phyloP scores from a whole-genome alignment of 2,888 invertebrate genomes.

The Drosophila putrida region DNA sequence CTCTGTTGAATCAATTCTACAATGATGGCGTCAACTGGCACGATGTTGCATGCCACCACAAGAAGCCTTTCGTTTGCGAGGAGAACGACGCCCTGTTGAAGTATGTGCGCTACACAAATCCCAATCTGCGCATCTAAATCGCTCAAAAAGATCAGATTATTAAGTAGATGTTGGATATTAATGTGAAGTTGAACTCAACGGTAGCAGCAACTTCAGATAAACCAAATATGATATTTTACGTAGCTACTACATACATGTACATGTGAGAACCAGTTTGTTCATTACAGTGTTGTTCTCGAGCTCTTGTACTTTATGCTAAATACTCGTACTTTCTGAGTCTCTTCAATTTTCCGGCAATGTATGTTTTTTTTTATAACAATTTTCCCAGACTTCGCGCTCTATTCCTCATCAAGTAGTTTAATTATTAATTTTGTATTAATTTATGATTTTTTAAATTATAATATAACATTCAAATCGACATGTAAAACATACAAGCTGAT shows the following conservation, averaged over 20 bases:
- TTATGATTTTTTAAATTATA: conserved; percentile 81
- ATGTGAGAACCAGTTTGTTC: conserved; percentile 20
- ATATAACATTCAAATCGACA: conserved; percentile 71
- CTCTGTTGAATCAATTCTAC: conserved; percentile 95
- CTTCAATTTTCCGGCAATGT: conserved; percentile 46
- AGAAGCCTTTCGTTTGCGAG: conserved; percentile 95
- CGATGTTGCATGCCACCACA: conserved; percentile 95
- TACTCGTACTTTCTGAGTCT: conserved; percentile 32
- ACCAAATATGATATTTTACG: conserved; percentile 82
- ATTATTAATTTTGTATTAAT: conserved; percentile 84
- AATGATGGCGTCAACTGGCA: conserved; percentile 97
- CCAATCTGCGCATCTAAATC: conserved; percentile 90
- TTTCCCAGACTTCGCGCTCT: conserved; percentile 53
- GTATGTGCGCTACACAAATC: conserved; percentile 93
- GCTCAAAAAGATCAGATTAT: conserved; percentile 4
- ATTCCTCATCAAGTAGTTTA: conserved; percentile 76
- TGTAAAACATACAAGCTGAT: conserved; percentile 18
- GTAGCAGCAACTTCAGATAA: conserved; percentile 73
- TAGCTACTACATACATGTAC: conserved; percentile 37
- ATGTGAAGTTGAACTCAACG: conserved; percentile 34
- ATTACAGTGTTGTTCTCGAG: conserved; percentile 37
- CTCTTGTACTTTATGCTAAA: conserved; percentile 25
- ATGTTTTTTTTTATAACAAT: conserved; percentile 59
- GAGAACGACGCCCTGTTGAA: conserved; percentile 94
- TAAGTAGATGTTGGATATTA: conserved; percentile 15